Base-by-base conservation (phyloP, 2,888 invertebrate genomes). In the Celastrina argiolus region DNA sequence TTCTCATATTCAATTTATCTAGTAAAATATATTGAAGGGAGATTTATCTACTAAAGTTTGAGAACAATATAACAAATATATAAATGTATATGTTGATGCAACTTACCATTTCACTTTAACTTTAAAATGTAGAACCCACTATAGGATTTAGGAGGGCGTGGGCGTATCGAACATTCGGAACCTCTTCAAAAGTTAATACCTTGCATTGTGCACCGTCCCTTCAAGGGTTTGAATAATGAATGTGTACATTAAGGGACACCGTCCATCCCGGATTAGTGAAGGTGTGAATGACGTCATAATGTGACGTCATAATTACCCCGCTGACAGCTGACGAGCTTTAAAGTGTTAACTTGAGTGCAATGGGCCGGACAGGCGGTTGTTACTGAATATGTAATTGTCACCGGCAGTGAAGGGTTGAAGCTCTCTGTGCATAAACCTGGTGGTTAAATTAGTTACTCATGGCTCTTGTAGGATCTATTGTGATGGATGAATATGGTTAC, bases 281-380 rank as follows among this genome's bases (percentile, higher is more conserved):
- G 74, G 83, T 77, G 83, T 76, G 79, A 83, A 83, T 42, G 51
- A 51, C 18, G 41, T 41, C 41, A 41, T n/a, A 41, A 4, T n/a
- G 73, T 74, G 64, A 70, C 75, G 74, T 70, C 65, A 64, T 45
- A 63, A 65, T 63, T 39, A 41, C 56, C 63, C 67, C 31, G 56
- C 65, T 67, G 64, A 70, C 68, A 66, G 67, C 31, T 65, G 65
- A 65, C 66, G 61, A 22, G 58, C 65, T 65, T 65, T 65, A 58
- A 61, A 39, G 65, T 58, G 58, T 65, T 41, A 65, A 39, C 18
- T 56, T 65, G 65, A 65, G 28, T 39, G 28, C 59, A 65, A 65
- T 65, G 58, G 39, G 5, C 56, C 18, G 59, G 59, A 59, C 58
- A 58, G 56, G 41, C 39, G 31, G 18, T 58, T 12, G 36, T 39